Base-by-base conservation (phyloP, 2,797 vertebrate genomes). In the Diceros bicornis region DNA sequence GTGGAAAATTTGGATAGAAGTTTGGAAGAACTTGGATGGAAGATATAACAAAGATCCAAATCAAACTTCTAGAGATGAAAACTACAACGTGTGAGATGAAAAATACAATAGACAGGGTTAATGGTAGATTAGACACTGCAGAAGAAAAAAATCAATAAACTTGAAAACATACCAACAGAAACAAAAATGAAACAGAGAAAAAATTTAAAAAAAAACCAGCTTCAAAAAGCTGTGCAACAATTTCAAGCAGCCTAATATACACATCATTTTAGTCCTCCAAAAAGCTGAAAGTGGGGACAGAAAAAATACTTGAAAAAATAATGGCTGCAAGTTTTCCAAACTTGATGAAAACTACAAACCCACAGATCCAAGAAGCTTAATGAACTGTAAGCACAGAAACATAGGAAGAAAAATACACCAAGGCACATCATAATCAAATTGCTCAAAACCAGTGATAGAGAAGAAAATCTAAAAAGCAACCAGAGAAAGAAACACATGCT, bases 281-380 rank as follows among this genome's bases (percentile, higher is more conserved):
- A 62, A 23, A 37, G 52, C 29, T 7, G 5, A 10, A 18, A 18
- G 71, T 8, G 2, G 34, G 29, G 20, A 88, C 21, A 83, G 34
- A 82, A 82, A 82, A 93, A 47, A 59, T 37, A 57, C 52, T 32
- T 92, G 29, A 68, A 91, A 86, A 90, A 91, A 79, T 37, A 83
- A 57, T 61, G n/a, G 34, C 62, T 78, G n/a, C 83, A 87, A 94
- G 32, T 34, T 85, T 57, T 86, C 41, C 75, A 77, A 52, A 75
- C 25, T 62, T 82, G 59, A 75, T 69, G 27, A 75, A 87, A 72
- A 57, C 74, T 81, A 72, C 20, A 88, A 82, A 61, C 34, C 50
- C 50, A 87, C 50, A 68, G 64, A 91, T 23, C 23, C 50, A 95
- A 44, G 44, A 91, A 66, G n/a, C 23, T 41, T 71, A 61, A 71